phyloP scores from a whole-genome alignment of 2,888 invertebrate species.

The Caenorhabditis sulstoni region DNA sequence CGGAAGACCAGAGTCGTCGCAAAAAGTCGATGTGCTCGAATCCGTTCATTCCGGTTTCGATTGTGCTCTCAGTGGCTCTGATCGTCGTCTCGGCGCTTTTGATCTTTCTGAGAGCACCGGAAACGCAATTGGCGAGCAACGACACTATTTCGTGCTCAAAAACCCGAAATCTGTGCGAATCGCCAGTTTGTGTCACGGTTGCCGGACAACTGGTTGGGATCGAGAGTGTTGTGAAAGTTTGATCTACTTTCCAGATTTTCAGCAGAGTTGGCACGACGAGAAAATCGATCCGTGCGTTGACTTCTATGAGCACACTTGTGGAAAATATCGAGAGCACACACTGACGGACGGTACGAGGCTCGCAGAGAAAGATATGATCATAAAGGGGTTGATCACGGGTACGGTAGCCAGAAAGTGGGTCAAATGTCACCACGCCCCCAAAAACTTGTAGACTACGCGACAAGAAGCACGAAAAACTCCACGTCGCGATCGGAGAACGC shows the following conservation, averaged over 20 bases:
- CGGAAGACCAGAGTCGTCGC: background rate
- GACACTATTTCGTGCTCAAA: too few relatives aligned
- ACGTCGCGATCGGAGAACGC: too few relatives aligned
- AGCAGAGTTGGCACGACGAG: slow-evolving; percentile 66
- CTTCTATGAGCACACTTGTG: slow-evolving; percentile 75
- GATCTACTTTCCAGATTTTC: too few relatives aligned
- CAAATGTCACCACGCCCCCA: too few relatives aligned
- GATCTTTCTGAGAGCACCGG: slow-evolving; percentile 12
- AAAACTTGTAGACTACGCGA: too few relatives aligned
- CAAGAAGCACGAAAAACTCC: too few relatives aligned
- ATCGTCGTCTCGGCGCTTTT: background rate
- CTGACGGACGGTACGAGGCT: slow-evolving; percentile 15
- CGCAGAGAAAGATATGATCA: slow-evolving; percentile 19
- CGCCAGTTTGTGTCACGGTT: slow-evolving; percentile 14
- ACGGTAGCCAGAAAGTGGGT: background rate
- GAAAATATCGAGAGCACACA: slow-evolving; percentile 57
- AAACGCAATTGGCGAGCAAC: too few relatives aligned
- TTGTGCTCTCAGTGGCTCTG: slow-evolving; percentile 2
- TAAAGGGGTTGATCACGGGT: slow-evolving; percentile 19
- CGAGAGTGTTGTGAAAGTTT: too few relatives aligned
- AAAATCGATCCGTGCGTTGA: slow-evolving; percentile 73
- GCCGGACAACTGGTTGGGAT: slow-evolving; percentile 13
- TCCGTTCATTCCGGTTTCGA: slow-evolving; percentile 13
- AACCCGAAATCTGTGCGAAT: slow-evolving; percentile 10
- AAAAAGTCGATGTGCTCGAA: slow-evolving; percentile 14